phyloP scores from a whole-genome alignment of 1,140 invertebrate species.

The Riptortus pedestris region DNA sequence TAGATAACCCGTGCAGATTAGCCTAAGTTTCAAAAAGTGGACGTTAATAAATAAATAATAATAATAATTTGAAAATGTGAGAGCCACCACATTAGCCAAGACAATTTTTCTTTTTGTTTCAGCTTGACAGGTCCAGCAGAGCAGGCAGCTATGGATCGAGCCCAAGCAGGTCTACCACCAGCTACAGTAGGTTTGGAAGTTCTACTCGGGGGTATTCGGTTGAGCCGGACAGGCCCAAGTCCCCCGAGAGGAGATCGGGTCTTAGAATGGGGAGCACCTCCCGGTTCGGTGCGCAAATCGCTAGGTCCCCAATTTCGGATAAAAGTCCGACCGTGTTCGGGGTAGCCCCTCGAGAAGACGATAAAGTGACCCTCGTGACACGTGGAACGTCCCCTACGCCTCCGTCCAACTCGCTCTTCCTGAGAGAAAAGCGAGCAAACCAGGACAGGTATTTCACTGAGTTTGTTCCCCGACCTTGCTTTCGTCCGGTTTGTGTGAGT shows the following conservation, averaged over 20 bases:
- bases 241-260: neutral
- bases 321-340: slow-evolving; percentile 32
- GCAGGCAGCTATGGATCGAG: slow-evolving; percentile 5
- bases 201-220: neutral
- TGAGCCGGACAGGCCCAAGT: slow-evolving; percentile 5
- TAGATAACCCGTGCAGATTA: too few relatives aligned
- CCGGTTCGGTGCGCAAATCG: slow-evolving; percentile 31
- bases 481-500: slow-evolving; percentile 21
- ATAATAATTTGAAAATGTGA: neutral
- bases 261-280: slow-evolving; percentile 27
- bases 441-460: slow-evolving; percentile 39
- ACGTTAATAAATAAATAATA: too few relatives aligned
- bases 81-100: too few relatives aligned
- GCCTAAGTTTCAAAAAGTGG: too few relatives aligned
- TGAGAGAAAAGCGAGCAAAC: slow-evolving; percentile 53
- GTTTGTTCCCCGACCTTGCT: slow-evolving; percentile 24
- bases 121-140: slow-evolving; percentile 5
- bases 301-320: slow-evolving; percentile 30
- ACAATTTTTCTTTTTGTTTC: neutral
- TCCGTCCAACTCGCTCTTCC: slow-evolving; percentile 49
- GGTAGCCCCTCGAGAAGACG: slow-evolving; percentile 21
- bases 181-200: neutral
- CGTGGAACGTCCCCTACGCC: slow-evolving; percentile 64
- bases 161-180: neutral
- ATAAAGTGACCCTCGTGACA: slow-evolving; percentile 48